Conservation (phyloP, 2,113 vertebrate species). For the Cyanistes caeruleus region DNA sequence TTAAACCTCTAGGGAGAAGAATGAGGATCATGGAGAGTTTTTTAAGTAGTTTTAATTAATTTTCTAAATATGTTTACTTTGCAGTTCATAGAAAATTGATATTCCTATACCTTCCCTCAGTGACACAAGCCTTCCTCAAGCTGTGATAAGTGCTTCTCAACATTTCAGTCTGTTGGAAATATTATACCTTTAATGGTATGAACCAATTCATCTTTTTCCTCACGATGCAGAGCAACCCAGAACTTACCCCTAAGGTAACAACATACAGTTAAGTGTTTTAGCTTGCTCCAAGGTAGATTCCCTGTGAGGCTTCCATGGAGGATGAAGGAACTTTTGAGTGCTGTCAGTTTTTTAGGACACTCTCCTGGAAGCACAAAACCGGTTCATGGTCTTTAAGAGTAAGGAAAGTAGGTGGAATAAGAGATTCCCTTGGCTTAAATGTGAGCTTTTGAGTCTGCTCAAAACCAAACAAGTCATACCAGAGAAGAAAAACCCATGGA, state of each 20-base stretch:
- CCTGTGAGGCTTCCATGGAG: not conserved
- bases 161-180: not conserved
- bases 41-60: constrained; percentile 58
- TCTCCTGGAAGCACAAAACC: not conserved
- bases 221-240: not conserved
- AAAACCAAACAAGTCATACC: accelerated
- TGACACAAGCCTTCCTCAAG: constrained; percentile 46
- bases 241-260: not conserved
- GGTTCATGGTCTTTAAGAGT: not conserved
- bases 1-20: not conserved
- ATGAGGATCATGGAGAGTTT: constrained; percentile 32
- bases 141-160: constrained; percentile 58
- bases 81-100: constrained; percentile 26
- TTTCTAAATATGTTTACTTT: constrained; percentile 60
- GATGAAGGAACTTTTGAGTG: not conserved
- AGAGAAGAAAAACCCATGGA: not conserved
- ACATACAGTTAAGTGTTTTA: not conserved
- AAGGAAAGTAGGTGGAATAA: not conserved
- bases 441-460: not conserved
- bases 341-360: not conserved
- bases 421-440: not conserved
- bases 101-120: constrained; percentile 34
- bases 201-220: not conserved
- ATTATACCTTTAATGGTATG: constrained; percentile 27
- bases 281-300: not conserved